Evolutionary conservation across 2,113 vertebrate species (phyloP).

Genomic region (Labeo catla): DNA sequence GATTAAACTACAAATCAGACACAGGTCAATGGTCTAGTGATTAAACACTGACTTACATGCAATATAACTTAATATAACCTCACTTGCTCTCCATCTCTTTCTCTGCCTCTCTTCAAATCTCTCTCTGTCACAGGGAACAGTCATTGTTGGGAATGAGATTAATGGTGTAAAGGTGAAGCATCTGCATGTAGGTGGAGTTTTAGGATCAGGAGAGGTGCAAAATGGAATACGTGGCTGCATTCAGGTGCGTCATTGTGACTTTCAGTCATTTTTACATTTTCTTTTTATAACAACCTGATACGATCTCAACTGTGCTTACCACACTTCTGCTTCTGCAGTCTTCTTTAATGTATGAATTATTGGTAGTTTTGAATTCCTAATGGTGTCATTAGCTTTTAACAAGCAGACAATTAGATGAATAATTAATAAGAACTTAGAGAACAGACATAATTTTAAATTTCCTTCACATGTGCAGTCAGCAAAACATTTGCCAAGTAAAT

Average conservation of each 20-base stretch:
- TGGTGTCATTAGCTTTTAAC: slow-evolving; percentile 33
- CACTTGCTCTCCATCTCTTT: slow-evolving; percentile 10
- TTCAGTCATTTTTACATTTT: background rate
- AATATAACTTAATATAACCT: background rate
- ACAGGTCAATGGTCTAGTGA: slow-evolving; percentile 51
- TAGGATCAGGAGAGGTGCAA: slow-evolving; percentile 86
- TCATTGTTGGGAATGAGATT: slow-evolving; percentile 91
- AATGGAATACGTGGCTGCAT: slow-evolving; percentile 93
- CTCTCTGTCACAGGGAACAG: slow-evolving; percentile 81
- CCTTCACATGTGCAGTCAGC: background rate
- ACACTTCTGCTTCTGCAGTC: background rate
- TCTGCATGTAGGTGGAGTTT: slow-evolving; percentile 91
- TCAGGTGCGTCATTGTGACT: slow-evolving; percentile 78
- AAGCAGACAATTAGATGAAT: background rate
- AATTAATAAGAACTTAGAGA: slow-evolving; percentile 44
- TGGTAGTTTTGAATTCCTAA: slow-evolving; percentile 37
- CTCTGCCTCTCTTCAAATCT: slow-evolving; percentile 29
- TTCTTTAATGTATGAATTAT: slow-evolving; percentile 24
- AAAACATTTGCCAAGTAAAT: background rate
- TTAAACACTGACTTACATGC: background rate
- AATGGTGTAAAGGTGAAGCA: slow-evolving; percentile 95
- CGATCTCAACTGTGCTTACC: background rate
- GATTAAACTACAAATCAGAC: slow-evolving; percentile 34
- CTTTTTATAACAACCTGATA: background rate
- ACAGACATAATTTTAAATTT: slow-evolving; percentile 33